Conservation (phyloP, 2,888 invertebrate genomes). For the Xylota segnis region DNA sequence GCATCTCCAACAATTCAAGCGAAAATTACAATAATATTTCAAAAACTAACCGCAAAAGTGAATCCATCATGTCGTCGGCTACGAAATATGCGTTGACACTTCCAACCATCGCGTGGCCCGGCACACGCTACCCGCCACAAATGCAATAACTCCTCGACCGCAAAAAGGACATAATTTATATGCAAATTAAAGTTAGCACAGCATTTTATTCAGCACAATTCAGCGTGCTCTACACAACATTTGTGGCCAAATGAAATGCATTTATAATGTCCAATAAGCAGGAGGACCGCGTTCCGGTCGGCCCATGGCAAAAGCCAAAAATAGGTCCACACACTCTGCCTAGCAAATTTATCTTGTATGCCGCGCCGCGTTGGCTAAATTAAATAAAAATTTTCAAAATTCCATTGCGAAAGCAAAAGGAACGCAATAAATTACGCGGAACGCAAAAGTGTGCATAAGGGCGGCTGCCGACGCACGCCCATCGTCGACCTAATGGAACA, state of each 20-base stretch:
- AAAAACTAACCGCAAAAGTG: slow-evolving; percentile 73
- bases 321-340: slow-evolving; percentile 45
- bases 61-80: slow-evolving; percentile 67
- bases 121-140: slow-evolving; percentile 41
- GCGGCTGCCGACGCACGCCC: not conserved
- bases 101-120: slow-evolving; percentile 53
- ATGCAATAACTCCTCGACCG: slow-evolving; percentile 71
- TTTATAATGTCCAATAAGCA: slow-evolving; percentile 74
- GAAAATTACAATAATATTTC: slow-evolving; percentile 70
- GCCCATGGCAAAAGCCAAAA: slow-evolving; percentile 51
- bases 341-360: slow-evolving; percentile 13
- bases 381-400: slow-evolving; percentile 74
- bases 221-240: slow-evolving; percentile 52
- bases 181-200: slow-evolving; percentile 75
- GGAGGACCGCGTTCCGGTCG: slow-evolving; percentile 14
- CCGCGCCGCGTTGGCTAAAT: slow-evolving; percentile 42
- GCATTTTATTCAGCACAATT: slow-evolving; percentile 61
- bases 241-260: slow-evolving; percentile 73
- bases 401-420: slow-evolving; percentile 57
- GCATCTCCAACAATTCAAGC: slow-evolving; percentile 51
- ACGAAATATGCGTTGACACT: slow-evolving; percentile 73
- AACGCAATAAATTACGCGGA: slow-evolving; percentile 72
- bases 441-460: slow-evolving; percentile 32
- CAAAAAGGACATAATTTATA: slow-evolving; percentile 74
- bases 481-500: slow-evolving; percentile 17